Conservation (phyloP, 2,113 vertebrate species). For the Colaptes auratus region DNA sequence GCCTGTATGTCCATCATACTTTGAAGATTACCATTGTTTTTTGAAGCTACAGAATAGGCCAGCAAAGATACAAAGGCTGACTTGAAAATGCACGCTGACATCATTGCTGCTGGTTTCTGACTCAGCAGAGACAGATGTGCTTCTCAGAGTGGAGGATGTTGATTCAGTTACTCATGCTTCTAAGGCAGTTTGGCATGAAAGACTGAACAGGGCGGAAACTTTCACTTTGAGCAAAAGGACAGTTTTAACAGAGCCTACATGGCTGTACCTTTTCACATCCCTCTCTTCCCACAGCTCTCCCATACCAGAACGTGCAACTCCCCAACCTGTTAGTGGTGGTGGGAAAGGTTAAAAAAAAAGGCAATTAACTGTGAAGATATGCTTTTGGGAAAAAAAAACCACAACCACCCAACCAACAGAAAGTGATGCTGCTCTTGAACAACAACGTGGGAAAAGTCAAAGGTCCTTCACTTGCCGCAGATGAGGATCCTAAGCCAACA, state of each 20-base stretch:
- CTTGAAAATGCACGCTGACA: neutral
- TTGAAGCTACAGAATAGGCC: neutral
- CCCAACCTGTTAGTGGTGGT: neutral
- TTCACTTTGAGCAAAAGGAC: constrained; percentile 54
- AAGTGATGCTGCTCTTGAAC: neutral
- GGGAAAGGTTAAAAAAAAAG: no score
- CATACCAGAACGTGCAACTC: neutral
- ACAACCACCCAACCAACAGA: no score
- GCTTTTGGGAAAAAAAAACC: neutral
- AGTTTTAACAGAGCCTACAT: neutral
- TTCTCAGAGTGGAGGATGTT: constrained; percentile 11
- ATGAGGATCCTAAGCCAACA: neutral
- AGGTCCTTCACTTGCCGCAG: neutral
- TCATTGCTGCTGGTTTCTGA: constrained; percentile 16
- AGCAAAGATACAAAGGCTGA: neutral
- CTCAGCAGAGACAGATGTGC: constrained; percentile 1
- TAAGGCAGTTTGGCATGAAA: neutral
- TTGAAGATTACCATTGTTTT: neutral
- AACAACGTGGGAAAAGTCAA: neutral
- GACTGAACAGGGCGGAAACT: neutral
- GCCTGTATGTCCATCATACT: accelerated
- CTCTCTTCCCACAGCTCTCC: neutral
- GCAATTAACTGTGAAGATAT: neutral
- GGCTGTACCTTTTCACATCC: neutral
- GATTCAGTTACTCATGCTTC: constrained; percentile 9